A percentile compares a stretch with the other conserved stretches of the same genome.
Conservation (phyloP, 2,113 vertebrate species). For the Hemibagrus wyckioides region DNA sequence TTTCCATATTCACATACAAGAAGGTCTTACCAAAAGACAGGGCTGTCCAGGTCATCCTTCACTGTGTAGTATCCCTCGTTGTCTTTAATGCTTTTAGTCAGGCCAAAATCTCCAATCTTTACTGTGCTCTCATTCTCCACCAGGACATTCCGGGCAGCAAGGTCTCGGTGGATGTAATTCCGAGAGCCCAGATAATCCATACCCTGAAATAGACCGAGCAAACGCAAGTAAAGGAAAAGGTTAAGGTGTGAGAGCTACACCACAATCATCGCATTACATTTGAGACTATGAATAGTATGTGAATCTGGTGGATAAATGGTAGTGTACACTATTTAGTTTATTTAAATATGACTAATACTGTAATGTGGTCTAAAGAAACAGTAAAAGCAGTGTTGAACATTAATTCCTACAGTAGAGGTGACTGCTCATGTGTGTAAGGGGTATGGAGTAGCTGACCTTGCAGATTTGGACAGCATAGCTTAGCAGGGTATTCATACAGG, state of each 20-base stretch:
- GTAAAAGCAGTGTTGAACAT: neutral
- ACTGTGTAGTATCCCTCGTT: conserved; percentile 96
- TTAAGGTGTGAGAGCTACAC: neutral
- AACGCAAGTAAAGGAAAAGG: neutral
- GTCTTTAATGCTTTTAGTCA: conserved; percentile 94
- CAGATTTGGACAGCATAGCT: conserved; percentile 91
- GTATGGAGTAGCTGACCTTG: conserved; percentile 71
- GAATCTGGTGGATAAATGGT: neutral
- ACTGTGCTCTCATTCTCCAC: conserved; percentile 92
- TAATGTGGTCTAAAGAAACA: neutral
- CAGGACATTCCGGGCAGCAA: conserved; percentile 93
- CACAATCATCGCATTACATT: neutral
- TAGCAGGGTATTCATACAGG: conserved; percentile 81
- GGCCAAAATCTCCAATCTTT: conserved; percentile 96
- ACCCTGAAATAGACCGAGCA: conserved; percentile 71
- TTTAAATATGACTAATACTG: too few relatives aligned
- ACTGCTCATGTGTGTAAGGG: neutral
- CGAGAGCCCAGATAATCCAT: conserved; percentile 92
- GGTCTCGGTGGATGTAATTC: conserved; percentile 93
- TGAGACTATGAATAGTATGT: neutral
- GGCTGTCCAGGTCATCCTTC: conserved; percentile 92
- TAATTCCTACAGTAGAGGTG: neutral
- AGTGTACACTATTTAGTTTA: neutral
- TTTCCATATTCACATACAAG: neutral
- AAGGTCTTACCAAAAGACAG: conserved; percentile 89